Conservation (phyloP, 2,113 vertebrate genomes). For the Melanerpes aurifrons region DNA sequence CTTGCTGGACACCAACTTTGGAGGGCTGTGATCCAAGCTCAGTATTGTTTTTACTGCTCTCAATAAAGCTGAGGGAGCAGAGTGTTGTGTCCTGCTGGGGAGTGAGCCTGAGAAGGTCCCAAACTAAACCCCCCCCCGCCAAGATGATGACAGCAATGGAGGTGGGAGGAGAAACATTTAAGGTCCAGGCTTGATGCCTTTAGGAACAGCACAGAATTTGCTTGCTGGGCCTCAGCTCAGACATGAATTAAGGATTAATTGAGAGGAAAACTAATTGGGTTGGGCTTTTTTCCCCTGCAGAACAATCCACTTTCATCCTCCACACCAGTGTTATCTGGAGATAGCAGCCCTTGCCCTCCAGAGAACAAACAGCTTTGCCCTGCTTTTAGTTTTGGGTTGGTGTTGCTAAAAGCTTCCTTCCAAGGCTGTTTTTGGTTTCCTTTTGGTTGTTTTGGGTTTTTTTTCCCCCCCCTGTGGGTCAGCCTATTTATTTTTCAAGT, state of each 20-base stretch:
- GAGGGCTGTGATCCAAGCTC: too few relatives aligned
- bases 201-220: background rate
- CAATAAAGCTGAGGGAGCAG: background rate
- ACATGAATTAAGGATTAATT: background rate
- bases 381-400: background rate
- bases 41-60: background rate
- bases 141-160: background rate
- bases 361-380: background rate
- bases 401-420: background rate
- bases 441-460: too few relatives aligned
- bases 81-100: background rate
- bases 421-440: background rate
- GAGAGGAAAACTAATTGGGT: background rate
- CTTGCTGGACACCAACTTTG: too few relatives aligned
- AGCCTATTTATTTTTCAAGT: background rate
- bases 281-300: background rate
- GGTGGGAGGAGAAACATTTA: background rate
- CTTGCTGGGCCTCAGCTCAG: background rate
- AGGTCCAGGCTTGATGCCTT: background rate
- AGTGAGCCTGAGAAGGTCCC: background rate
- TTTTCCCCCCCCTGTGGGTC: background rate
- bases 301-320: background rate
- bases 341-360: background rate
- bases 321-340: background rate
- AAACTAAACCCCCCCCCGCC: background rate